Percentiles rank a stretch among this genome's conserved stretches.
Conservation (phyloP, 2,113 vertebrate genomes). For the Phalacrocorax pelagicus region DNA sequence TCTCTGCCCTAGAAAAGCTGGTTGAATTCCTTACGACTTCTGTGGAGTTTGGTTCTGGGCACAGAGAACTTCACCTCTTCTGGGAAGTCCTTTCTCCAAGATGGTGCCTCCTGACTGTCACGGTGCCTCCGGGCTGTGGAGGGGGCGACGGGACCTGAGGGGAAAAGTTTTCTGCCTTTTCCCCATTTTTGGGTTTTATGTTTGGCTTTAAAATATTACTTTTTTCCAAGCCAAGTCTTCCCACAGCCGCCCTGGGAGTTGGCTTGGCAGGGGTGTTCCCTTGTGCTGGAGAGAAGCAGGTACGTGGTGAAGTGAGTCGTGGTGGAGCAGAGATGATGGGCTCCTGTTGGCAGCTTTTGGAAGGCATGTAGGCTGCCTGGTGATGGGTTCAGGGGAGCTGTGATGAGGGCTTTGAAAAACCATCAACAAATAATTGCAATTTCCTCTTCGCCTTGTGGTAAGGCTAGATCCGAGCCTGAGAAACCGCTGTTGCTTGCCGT, state of each 20-base stretch:
- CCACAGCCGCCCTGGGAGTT: background rate
- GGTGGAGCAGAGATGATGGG: background rate
- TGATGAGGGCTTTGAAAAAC: conserved; percentile 5
- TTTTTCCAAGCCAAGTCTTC: background rate
- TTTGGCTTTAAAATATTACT: background rate
- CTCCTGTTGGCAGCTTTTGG: background rate
- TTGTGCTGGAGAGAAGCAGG: background rate
- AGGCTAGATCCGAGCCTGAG: background rate
- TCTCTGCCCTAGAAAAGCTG: background rate
- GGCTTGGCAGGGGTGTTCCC: background rate
- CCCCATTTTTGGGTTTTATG: background rate
- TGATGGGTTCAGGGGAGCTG: background rate
- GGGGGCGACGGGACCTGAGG: too few relatives aligned
- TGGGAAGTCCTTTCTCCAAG: background rate
- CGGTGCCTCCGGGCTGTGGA: background rate
- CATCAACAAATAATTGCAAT: background rate
- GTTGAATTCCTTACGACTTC: background rate
- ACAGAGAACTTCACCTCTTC: background rate
- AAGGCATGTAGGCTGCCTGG: background rate
- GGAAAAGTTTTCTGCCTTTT: background rate
- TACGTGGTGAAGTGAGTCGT: background rate
- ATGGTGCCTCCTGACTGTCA: background rate
- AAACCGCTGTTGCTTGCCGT: background rate
- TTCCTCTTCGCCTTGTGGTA: background rate
- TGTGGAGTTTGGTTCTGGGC: background rate